Percentiles rank a stretch among this genome's conserved stretches.
phyloP scores from a whole-genome alignment of 2,797 vertebrate species.

The Hydrocynus forskahlii region DNA sequence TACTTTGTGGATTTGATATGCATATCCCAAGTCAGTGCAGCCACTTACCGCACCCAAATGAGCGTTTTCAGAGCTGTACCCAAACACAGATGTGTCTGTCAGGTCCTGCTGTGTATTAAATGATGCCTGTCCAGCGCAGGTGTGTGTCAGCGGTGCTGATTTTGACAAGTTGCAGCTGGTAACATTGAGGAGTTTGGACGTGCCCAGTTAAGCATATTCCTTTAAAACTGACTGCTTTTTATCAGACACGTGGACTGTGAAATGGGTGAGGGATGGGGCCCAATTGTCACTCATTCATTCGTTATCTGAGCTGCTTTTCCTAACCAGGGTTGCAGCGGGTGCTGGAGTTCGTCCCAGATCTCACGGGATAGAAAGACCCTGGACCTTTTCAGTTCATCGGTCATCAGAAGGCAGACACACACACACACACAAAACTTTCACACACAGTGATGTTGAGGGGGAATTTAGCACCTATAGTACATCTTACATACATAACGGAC shows the following conservation, averaged over 20 bases:
- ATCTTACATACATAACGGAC: no score
- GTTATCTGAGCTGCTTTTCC: no score
- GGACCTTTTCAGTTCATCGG: no score
- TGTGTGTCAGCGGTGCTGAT: constrained; percentile 10
- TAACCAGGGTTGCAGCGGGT: no score
- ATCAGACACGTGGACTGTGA: not conserved
- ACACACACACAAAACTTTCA: no score
- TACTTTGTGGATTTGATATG: constrained; percentile 1
- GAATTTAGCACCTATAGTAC: no score
- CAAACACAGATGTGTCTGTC: not conserved
- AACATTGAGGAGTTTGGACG: not conserved
- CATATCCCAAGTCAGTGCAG: not conserved
- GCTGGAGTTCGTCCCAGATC: not conserved
- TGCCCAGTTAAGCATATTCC: not conserved
- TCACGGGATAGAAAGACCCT: not conserved
- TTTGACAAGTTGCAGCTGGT: not conserved
- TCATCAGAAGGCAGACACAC: no score
- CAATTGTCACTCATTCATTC: not conserved
- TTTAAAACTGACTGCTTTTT: not conserved
- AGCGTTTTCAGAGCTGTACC: not conserved
- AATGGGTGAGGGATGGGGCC: not conserved
- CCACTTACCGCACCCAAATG: not conserved
- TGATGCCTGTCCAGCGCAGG: constrained; percentile 6
- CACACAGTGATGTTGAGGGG: no score
- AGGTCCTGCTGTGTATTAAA: constrained; percentile 10